Conservation (phyloP, 1,140 invertebrate species). For the Meloidogyne exigua region DNA sequence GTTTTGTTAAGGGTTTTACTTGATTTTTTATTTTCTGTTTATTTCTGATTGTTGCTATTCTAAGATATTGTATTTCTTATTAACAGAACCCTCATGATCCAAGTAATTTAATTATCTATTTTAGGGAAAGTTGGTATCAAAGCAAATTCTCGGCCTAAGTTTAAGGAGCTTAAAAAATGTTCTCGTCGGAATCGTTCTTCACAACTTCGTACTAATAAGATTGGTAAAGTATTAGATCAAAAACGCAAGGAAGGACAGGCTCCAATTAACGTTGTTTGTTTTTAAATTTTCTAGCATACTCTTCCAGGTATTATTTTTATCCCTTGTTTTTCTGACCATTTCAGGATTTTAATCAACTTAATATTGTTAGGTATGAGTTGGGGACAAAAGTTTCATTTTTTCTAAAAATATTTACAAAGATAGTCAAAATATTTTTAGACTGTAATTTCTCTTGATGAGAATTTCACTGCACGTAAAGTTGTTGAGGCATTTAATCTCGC, state of each 20-base stretch:
- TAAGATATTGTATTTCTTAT: no score
- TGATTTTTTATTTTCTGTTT: neutral
- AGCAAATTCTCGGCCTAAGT: conserved; percentile 3
- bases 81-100: no score
- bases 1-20: no score
- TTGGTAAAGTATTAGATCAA: conserved; percentile 22
- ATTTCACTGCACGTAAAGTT: conserved; percentile 11
- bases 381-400: no score
- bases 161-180: conserved; percentile 12
- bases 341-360: no score
- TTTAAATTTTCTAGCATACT: neutral
- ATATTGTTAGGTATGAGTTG: no score
- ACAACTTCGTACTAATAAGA: conserved; percentile 30
- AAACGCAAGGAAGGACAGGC: conserved; percentile 16
- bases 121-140: conserved; percentile 28
- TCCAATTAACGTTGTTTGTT: neutral
- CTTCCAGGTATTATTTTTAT: neutral
- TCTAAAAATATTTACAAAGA: no score
- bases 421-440: conserved; percentile 44
- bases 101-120: neutral
- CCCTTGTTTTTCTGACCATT: no score
- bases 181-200: conserved; percentile 14
- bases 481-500: conserved; percentile 16
- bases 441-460: conserved; percentile 31
- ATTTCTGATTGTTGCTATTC: neutral